Conservation (phyloP, 2,888 invertebrate genomes). For the Allacma fusca region DNA sequence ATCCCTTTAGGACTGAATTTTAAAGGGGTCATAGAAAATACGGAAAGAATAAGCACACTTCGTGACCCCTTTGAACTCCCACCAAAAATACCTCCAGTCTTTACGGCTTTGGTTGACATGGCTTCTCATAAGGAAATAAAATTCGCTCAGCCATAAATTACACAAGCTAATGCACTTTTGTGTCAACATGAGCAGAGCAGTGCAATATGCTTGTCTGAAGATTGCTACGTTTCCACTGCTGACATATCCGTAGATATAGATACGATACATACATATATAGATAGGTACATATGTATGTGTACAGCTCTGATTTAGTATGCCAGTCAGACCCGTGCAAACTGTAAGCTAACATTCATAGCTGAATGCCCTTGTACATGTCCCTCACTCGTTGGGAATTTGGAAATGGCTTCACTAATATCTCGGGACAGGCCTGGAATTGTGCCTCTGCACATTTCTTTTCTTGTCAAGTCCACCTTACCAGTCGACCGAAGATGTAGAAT, state of each 20-base stretch:
- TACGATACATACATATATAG: too few species aligned
- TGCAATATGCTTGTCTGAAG: not conserved
- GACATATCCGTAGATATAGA: too few species aligned
- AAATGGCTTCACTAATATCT: not conserved
- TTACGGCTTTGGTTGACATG: constrained; percentile 5
- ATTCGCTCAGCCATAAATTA: constrained; percentile 7
- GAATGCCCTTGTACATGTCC: not conserved
- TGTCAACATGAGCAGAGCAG: not conserved
- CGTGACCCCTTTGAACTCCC: not conserved
- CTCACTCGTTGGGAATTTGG: not conserved
- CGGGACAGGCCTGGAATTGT: not conserved
- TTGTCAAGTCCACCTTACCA: not conserved
- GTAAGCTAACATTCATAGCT: not conserved
- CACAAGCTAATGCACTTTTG: not conserved
- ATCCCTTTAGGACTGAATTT: not conserved
- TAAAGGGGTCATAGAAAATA: not conserved
- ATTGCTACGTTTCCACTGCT: too few species aligned
- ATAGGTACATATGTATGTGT: too few species aligned
- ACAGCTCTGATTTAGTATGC: too few species aligned
- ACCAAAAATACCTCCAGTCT: not conserved
- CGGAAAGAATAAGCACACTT: not conserved
- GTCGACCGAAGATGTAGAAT: not conserved
- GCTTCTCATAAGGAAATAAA: constrained; percentile 12
- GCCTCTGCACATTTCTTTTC: not conserved
- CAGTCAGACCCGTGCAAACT: too few species aligned